Base-by-base conservation (phyloP, 2,113 vertebrate genomes). In the Tylochromis polylepis region DNA sequence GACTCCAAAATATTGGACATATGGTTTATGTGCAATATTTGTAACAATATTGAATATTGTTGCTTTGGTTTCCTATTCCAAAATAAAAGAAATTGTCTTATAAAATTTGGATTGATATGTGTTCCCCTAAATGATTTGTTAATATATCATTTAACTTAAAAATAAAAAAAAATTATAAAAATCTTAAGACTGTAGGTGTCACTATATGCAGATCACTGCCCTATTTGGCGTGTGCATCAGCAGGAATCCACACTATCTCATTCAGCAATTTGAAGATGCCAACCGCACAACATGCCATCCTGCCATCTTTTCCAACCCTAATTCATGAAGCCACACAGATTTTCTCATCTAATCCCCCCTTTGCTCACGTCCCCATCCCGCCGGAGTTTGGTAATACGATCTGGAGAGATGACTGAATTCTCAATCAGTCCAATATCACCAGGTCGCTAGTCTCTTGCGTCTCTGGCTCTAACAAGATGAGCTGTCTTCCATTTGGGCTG, bases 401-500 rank as follows among this genome's bases (percentile, higher is more conserved):
- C 87, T 85, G 87, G 92, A 94, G 90, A 85, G 89, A 91, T n/a
- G 88, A 92, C 72, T 79, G 87, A 87, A 88, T 91, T 83, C 82
- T 84, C 20, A 49, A 81, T 89, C 78, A n/a, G 62, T 91, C 92
- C 92, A 93, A 88, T 81, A 93, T 90, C 87, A 67, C 85, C 6
- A 10, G 91, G 91, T 91, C 78, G 62, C 92, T 78, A 27, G 88
- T 65, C 88, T 84, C 72, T 43, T 84, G 88, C 90, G 86, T 89
- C 88, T 72, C 85, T 49, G 83, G 82, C 89, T 89, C 91, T 91
- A 92, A 93, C 89, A 86, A 90, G 90, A 95, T 94, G 94, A 95
- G 89, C 93, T 92, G 88, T 85, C 94, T 93, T 94, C 94, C 93
- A 94, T 90, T 90, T 81, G 87, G 93, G 89, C 82, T 81, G 72